Conservation (phyloP, 2,113 vertebrate genomes). For the Oryzias celebensis region DNA sequence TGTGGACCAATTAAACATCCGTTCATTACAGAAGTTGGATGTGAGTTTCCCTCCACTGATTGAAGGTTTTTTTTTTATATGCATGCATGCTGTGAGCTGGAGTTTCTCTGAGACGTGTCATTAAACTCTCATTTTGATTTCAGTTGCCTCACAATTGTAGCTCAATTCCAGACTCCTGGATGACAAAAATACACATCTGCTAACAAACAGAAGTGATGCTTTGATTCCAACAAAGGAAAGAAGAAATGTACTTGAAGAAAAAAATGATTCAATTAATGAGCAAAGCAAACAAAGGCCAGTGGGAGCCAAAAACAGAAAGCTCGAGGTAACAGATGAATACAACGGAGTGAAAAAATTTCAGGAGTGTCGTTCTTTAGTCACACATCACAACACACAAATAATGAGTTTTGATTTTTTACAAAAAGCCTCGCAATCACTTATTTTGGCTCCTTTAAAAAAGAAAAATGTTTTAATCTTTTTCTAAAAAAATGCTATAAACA, state of each 20-base stretch:
- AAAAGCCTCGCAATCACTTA: not conserved
- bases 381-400: not conserved
- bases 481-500: not conserved
- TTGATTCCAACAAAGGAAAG: conserved; percentile 15
- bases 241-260: not conserved
- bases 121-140: conserved; percentile 3
- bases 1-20: too few relatives aligned
- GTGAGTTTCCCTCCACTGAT: too few relatives aligned
- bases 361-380: conserved; percentile 33
- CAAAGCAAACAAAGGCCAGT: conserved; percentile 13
- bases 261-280: conserved; percentile 29
- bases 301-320: not conserved
- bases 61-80: too few relatives aligned
- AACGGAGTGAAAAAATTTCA: not conserved
- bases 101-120: too few relatives aligned
- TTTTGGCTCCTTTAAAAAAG: not conserved
- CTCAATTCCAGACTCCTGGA: not conserved
- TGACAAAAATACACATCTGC: not conserved
- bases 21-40: too few relatives aligned
- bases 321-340: conserved; percentile 3
- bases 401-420: conserved; percentile 26
- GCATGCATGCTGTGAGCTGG: too few relatives aligned
- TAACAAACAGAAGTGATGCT: conserved; percentile 32
- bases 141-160: conserved; percentile 18
- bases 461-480: not conserved